phyloP scores from a whole-genome alignment of 2,113 vertebrate genomes.

The Carollia perspicillata region DNA sequence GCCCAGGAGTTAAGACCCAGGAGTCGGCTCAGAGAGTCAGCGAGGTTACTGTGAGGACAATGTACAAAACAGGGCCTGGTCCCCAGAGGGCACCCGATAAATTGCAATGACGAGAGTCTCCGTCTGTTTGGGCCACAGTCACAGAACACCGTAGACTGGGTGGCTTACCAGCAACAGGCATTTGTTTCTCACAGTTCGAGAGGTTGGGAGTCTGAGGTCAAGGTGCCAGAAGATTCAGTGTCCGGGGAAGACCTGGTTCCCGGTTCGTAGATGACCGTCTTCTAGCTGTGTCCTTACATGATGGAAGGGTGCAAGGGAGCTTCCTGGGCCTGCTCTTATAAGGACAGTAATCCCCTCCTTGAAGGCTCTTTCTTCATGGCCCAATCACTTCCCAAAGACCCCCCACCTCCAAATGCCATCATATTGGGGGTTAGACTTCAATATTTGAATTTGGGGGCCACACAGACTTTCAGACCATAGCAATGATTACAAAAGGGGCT shows the following conservation, averaged over 20 bases:
- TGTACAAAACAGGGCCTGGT: accelerated
- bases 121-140: too few species aligned
- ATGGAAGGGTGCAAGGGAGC: not conserved
- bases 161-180: not conserved
- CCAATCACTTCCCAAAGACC: not conserved
- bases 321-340: not conserved
- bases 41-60: too few species aligned
- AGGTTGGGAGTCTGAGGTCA: not conserved
- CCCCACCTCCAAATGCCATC: not conserved
- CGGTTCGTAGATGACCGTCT: not conserved
- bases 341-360: not conserved
- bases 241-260: not conserved
- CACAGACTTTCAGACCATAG: not conserved
- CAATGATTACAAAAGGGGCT: not conserved
- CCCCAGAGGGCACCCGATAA: not conserved
- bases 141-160: too few species aligned
- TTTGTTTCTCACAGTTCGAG: not conserved
- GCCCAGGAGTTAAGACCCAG: not conserved
- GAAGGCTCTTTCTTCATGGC: not conserved
- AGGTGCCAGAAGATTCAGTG: not conserved
- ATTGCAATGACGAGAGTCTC: not conserved
- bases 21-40: accelerated
- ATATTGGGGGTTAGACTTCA: accelerated
- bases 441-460: not conserved
- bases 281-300: too few species aligned